phyloP scores from a whole-genome alignment of 1,140 invertebrate genomes.

The Ceratina japonica region DNA sequence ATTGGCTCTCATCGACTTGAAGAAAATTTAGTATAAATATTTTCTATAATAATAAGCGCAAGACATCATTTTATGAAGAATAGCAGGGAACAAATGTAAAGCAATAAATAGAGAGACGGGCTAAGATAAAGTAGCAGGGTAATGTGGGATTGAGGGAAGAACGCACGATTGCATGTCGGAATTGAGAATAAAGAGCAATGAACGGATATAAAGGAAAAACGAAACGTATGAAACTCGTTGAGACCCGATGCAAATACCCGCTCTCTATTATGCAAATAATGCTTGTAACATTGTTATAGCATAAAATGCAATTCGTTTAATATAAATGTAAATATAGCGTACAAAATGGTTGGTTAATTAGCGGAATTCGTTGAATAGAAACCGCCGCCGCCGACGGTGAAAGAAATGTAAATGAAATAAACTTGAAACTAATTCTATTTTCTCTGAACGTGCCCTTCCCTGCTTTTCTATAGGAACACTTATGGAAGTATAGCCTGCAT shows the following conservation, averaged over 20 bases:
- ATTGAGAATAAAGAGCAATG: background rate
- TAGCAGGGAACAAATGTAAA: no score
- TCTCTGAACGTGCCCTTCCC: no score
- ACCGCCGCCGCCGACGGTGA: background rate
- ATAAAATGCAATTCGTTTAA: conserved; percentile 21
- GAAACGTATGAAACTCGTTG: background rate
- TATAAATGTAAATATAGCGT: conserved; percentile 36
- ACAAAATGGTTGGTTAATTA: conserved; percentile 14
- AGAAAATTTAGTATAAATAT: no score
- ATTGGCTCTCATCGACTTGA: no score
- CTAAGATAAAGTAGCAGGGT: no score
- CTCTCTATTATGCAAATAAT: conserved; percentile 26
- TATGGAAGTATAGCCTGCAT: background rate
- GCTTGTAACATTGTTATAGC: conserved; percentile 14
- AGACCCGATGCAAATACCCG: conserved; percentile 23
- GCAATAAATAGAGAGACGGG: background rate
- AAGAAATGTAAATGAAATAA: conserved; percentile 13
- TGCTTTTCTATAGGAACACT: background rate
- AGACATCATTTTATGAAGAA: no score
- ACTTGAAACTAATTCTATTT: background rate
- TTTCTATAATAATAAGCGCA: no score
- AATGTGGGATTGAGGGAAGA: background rate
- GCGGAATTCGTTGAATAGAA: background rate
- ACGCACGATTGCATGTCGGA: background rate
- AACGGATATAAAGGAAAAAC: background rate